These are phyloP conservation scores for Upupa epops DNA, from an alignment of 2,113 vertebrate genomes.

Conservation along the genomic window DNA sequence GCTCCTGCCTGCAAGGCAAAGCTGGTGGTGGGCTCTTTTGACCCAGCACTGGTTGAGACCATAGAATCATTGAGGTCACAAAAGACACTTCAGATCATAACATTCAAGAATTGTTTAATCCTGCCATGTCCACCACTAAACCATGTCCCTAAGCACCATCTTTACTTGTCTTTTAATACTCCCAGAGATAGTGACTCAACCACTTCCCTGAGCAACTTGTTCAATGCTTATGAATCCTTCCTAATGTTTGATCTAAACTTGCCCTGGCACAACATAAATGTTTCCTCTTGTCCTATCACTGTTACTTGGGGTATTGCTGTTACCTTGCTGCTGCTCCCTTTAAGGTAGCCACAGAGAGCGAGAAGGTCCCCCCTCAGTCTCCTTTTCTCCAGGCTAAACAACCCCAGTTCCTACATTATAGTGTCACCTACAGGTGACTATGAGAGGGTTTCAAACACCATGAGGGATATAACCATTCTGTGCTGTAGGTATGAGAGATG, in stretches of 20 bases:
- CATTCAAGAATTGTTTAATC: background rate
- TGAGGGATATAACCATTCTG: background rate
- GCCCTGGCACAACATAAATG: fast-evolving
- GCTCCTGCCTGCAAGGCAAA: background rate
- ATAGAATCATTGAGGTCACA: background rate
- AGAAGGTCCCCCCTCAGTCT: background rate
- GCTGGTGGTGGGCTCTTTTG: background rate
- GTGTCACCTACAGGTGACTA: no score
- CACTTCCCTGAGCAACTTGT: background rate
- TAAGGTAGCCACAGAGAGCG: fast-evolving
- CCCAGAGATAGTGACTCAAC: background rate
- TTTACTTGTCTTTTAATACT: background rate
- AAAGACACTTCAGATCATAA: background rate
- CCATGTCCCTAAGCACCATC: no score
- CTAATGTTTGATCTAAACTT: background rate
- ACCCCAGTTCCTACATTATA: background rate
- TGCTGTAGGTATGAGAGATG: background rate
- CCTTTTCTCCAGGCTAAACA: background rate
- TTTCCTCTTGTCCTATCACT: background rate
- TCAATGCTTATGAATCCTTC: background rate
- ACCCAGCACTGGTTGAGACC: no score
- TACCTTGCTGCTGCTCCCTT: fast-evolving
- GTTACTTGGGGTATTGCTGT: background rate
- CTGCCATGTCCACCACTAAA: background rate
- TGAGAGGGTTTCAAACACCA: background rate